Percentiles rank a stretch among this genome's conserved stretches.
Evolutionary conservation across 2,888 invertebrate genomes (phyloP).

Genomic region (Pandemis cinnamomeana): DNA sequence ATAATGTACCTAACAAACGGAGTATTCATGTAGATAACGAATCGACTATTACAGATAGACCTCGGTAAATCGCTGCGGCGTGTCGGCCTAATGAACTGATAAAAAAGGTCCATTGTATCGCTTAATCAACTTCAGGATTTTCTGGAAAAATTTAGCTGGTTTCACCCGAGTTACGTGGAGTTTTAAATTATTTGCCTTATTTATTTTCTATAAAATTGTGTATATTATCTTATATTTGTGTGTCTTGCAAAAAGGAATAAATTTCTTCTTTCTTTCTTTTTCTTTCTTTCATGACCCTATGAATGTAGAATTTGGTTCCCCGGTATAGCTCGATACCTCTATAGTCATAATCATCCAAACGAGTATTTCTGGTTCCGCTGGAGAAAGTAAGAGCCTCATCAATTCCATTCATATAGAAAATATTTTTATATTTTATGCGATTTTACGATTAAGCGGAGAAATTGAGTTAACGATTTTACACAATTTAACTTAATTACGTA

Average conservation of each 20-base stretch:
- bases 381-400: conserved; percentile 30
- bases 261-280: no score
- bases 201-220: no score
- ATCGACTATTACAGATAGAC: conserved; percentile 13
- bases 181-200: neutral
- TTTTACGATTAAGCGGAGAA: neutral
- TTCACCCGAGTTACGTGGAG: neutral
- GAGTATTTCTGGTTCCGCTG: conserved; percentile 34
- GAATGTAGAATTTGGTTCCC: conserved; percentile 21
- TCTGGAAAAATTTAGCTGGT: neutral
- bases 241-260: no score
- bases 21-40: conserved; percentile 2
- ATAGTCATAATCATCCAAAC: conserved; percentile 20
- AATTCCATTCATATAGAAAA: conserved; percentile 23
- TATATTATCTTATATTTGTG: no score
- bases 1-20: conserved; percentile 4
- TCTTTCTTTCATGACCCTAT: conserved; percentile 30
- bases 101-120: conserved; percentile 10
- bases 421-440: neutral
- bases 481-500: neutral
- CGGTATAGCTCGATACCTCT: conserved; percentile 2
- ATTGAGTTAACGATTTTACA: neutral
- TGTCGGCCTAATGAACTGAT: conserved; percentile 17
- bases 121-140: neutral
- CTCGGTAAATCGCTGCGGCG: conserved; percentile 6